Evolutionary conservation across 2,888 invertebrate species (phyloP).

Genomic region (Dromius quadrimaculatus): DNA sequence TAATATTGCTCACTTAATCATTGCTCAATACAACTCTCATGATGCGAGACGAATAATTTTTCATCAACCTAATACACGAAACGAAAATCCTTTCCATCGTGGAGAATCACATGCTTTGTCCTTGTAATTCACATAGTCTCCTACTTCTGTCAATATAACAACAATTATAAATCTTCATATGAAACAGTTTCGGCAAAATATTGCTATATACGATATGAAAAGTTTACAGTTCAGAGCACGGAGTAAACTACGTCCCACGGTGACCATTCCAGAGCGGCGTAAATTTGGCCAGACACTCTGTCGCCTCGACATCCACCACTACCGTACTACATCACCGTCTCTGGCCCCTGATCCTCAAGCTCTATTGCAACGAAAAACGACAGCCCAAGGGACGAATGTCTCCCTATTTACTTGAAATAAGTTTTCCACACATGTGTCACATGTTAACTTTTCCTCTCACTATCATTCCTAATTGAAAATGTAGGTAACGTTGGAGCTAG

Average conservation of each 20-base stretch:
- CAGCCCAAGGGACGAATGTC: constrained; percentile 11
- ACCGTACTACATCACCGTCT: too few species aligned
- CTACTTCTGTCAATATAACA: too few species aligned
- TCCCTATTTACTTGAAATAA: constrained; percentile 24
- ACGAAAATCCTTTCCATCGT: too few species aligned
- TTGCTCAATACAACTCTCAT: too few species aligned
- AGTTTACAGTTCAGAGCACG: constrained; percentile 22
- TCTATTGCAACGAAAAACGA: background rate
- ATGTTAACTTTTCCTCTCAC: constrained; percentile 3
- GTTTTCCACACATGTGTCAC: background rate
- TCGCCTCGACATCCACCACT: background rate
- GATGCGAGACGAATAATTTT: too few species aligned
- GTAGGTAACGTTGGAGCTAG: too few species aligned
- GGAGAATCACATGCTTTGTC: too few species aligned
- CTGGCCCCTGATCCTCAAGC: background rate
- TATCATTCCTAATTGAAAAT: constrained; percentile 23
- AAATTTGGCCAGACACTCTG: constrained; percentile 41
- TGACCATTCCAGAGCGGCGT: constrained; percentile 25
- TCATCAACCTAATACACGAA: too few species aligned
- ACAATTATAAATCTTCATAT: constrained; percentile 27
- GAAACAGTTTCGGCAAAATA: constrained; percentile 23
- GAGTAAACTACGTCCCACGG: constrained; percentile 31
- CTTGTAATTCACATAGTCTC: too few species aligned
- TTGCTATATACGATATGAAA: constrained; percentile 31
- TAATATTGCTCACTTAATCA: too few species aligned